A percentile compares a stretch with the other conserved stretches of the same genome.
Evolutionary conservation across 2,888 invertebrate species (phyloP).

Genomic region (Buathra laborator): DNA sequence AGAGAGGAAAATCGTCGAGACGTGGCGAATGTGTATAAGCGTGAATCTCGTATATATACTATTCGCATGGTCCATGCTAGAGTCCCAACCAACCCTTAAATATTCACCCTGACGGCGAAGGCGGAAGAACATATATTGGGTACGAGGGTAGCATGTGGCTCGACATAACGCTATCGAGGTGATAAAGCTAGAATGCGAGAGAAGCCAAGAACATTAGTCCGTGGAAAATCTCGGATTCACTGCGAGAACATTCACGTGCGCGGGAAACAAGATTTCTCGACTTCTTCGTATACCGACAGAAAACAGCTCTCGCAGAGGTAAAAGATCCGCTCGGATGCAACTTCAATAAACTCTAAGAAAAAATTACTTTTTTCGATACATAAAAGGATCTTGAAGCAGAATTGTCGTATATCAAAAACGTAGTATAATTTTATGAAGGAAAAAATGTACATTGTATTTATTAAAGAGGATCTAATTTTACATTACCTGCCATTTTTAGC

Average conservation of each 20-base stretch:
- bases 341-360: no score
- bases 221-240: constrained; percentile 19
- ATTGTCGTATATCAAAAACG: no score
- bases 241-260: background rate
- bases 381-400: no score
- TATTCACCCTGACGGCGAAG: constrained; percentile 27
- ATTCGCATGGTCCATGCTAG: constrained; percentile 5
- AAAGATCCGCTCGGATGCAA: background rate
- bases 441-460: no score
- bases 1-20: background rate
- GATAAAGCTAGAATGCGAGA: background rate
- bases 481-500: no score
- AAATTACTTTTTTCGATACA: no score
- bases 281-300: background rate
- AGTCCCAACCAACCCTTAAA: constrained; percentile 1
- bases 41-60: background rate
- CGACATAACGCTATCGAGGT: constrained; percentile 11
- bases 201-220: constrained; percentile 4
- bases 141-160: constrained; percentile 45
- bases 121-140: constrained; percentile 19
- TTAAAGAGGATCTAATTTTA: no score
- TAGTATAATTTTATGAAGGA: no score
- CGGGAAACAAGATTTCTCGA: constrained; percentile 2
- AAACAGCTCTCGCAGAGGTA: background rate
- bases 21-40: background rate